Percentiles rank a stretch among this genome's conserved stretches.
These are phyloP conservation scores for Heliconius himera DNA, from an alignment of 1,140 invertebrate species.

Conservation along the genomic window DNA sequence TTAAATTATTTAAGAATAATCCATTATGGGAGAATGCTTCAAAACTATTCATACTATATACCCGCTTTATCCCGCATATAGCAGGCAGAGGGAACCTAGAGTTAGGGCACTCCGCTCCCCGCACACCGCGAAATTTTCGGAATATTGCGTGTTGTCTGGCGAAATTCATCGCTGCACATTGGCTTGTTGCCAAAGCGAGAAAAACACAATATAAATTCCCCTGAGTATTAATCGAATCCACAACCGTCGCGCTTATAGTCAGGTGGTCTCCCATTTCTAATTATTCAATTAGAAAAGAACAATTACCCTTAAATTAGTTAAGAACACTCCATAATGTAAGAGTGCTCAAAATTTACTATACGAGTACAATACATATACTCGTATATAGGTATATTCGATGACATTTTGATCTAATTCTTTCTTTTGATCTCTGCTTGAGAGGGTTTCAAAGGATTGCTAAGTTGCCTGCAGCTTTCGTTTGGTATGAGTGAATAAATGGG, in stretches of 20 bases:
- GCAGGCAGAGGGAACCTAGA: no score
- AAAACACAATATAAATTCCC: no score
- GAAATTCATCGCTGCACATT: no score
- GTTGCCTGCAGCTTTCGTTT: conserved; percentile 6
- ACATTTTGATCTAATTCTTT: neutral
- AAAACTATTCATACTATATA: no score
- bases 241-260: neutral
- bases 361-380: neutral
- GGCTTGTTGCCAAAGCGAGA: no score
- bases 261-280: neutral
- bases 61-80: no score
- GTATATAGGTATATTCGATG: neutral
- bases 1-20: no score
- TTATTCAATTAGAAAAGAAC: conserved; percentile 13
- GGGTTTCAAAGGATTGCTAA: neutral
- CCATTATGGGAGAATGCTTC: no score
- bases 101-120: no score
- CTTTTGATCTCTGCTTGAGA: conserved; percentile 5
- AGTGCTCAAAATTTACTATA: neutral
- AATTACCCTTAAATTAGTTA: neutral
- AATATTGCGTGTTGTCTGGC: no score
- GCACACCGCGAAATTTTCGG: no score
- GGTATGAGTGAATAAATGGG: neutral
- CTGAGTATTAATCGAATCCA: neutral
- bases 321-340: neutral